phyloP scores from a whole-genome alignment of 1,140 invertebrate genomes.

The Meloidogyne floridensis region DNA sequence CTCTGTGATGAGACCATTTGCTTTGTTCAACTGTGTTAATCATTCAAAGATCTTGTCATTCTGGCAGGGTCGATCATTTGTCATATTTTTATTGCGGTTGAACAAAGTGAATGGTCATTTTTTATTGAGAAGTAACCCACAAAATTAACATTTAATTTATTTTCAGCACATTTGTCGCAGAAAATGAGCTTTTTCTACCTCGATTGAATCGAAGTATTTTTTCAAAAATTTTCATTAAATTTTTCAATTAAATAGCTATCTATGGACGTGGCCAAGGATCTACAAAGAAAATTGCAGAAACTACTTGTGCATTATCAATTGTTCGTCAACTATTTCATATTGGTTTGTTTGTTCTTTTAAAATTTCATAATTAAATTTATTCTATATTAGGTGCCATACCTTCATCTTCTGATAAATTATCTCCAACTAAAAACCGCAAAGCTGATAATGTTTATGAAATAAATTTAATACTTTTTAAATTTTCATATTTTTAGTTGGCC shows the following conservation, averaged over 20 bases:
- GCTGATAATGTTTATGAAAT: constrained; percentile 60
- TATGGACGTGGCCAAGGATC: constrained; percentile 86
- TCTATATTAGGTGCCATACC: constrained; percentile 7
- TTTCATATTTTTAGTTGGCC: constrained; percentile 43
- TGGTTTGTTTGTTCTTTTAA: constrained; percentile 66
- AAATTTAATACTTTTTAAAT: not conserved
- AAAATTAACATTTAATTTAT: not conserved
- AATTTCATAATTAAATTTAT: not conserved
- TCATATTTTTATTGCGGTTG: not conserved
- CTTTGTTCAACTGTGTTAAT: not conserved
- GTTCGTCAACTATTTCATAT: constrained; percentile 92
- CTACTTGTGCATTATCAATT: constrained; percentile 89
- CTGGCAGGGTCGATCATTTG: not conserved
- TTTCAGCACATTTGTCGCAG: constrained; percentile 30
- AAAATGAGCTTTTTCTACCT: constrained; percentile 24
- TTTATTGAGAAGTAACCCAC: not conserved
- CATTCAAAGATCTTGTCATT: not conserved
- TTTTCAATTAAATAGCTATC: constrained; percentile 67
- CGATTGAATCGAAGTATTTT: constrained; percentile 21
- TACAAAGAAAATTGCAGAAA: constrained; percentile 92
- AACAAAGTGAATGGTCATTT: not conserved
- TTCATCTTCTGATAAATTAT: constrained; percentile 73
- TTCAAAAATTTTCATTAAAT: constrained; percentile 12
- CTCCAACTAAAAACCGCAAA: constrained; percentile 78
- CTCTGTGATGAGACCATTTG: no score